Evolutionary conservation across 2,113 vertebrate species (phyloP), one percentile per base, ranked within the genome.

Genomic region (Cyprinodon brontotheroides): DNA sequence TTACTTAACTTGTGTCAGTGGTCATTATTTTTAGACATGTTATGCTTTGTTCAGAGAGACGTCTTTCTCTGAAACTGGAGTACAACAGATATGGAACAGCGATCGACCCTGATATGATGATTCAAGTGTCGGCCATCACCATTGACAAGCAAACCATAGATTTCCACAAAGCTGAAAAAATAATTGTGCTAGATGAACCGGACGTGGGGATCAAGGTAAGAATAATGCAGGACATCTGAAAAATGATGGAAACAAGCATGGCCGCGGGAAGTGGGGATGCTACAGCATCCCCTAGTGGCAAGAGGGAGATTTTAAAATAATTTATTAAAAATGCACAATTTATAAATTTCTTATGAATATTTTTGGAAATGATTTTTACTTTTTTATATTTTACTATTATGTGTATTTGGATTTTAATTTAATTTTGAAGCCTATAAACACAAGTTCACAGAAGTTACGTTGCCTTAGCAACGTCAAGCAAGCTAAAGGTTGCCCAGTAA

Each of bases 141-240:
- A 70, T 92, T 0, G 94, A 96, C 64, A 82, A 83, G 0, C 75
- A 93, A 13, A 84, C 79, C 0, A 74, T 77, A 0, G 81, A 92
- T 0, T 29, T 92, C 43, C 0, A 94, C 0, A 84, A 95, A 48
- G 90, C 93, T 0, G 47, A 95, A 78, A 93, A 96, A 81, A 94
- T 95, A 11, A 84, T 99, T 70, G 93, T 95, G 6, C 63, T 98
- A 45, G 95, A 96, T 62, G 95, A 94, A 29, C 97, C 97, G 0
- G 85, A 93, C 0, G 92, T 98, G 76, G 90, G 94, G 77, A 95
- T 98, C 68, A 86, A 94, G 93, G 97, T 98, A 87, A 79, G 78
- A 3, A 41, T 11, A 29, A 4, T n/a, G 63, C 5, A 57, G 10
- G 66, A 53, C 37, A 17, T 11, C 3, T 50, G 48, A 65, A 7